Conservation (phyloP, 2,888 invertebrate genomes). For the Macropis europaea region DNA sequence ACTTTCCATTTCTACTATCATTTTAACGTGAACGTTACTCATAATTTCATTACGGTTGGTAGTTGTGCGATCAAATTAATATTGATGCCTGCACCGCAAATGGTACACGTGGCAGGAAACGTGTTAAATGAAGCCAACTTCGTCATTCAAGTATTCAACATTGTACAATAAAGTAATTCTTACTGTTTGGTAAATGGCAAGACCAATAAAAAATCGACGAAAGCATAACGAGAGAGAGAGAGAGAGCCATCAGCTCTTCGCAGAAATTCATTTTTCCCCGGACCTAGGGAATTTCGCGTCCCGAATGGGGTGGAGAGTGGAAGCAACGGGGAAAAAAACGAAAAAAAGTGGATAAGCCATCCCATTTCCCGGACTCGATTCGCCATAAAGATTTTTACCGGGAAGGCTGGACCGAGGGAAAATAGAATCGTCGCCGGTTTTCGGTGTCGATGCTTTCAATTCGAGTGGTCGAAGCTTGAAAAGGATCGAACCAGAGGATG, state of each 20-base stretch:
- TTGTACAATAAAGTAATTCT: too few species aligned
- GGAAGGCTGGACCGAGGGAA: constrained; percentile 41
- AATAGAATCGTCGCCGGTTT: constrained; percentile 64
- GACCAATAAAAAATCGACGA: too few species aligned
- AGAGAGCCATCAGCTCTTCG: background rate
- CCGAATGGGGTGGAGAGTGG: background rate
- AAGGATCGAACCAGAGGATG: constrained; percentile 64
- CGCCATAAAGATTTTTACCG: constrained; percentile 63
- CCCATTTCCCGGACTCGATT: constrained; percentile 61
- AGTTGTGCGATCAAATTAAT: too few species aligned
- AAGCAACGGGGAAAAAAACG: background rate
- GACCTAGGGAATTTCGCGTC: background rate
- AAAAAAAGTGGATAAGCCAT: constrained; percentile 44
- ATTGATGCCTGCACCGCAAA: too few species aligned
- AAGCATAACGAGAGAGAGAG: background rate
- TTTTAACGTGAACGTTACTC: too few species aligned
- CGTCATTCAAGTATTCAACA: too few species aligned
- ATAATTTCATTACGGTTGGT: too few species aligned
- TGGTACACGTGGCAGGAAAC: too few species aligned
- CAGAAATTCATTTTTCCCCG: constrained; percentile 15
- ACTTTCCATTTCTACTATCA: too few species aligned
- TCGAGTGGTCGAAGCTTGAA: constrained; percentile 48
- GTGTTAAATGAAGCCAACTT: too few species aligned
- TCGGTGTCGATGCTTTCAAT: constrained; percentile 75
- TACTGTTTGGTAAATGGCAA: too few species aligned